Conservation (phyloP, 2,797 vertebrate species). For the Lemur catta region DNA sequence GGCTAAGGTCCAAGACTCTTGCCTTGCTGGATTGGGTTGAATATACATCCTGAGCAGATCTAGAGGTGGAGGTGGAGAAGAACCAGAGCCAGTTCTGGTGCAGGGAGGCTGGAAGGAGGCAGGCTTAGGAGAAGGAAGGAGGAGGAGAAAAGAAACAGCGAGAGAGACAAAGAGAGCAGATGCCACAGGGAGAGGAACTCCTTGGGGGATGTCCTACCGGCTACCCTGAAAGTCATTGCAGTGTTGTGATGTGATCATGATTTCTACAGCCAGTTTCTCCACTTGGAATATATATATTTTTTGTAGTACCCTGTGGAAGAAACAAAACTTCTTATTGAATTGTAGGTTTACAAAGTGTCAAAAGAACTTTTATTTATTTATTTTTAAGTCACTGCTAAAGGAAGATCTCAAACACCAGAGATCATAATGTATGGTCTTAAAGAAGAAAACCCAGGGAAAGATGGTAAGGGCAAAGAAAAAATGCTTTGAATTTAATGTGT, state of each 20-base stretch:
- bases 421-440: background rate
- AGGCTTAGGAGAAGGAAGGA: background rate
- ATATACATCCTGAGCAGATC: background rate
- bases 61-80: background rate
- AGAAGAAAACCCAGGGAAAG: background rate
- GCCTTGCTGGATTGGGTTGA: background rate
- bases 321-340: background rate
- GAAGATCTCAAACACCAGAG: slow-evolving; percentile 5
- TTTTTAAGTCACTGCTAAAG: background rate
- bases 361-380: background rate
- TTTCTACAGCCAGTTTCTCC: background rate
- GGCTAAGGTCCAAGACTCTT: background rate
- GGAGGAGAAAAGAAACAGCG: background rate
- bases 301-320: background rate
- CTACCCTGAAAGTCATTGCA: background rate
- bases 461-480: background rate
- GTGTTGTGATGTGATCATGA: background rate
- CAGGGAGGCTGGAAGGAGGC: background rate
- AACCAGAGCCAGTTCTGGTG: background rate
- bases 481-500: background rate
- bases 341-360: slow-evolving; percentile 21
- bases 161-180: background rate
- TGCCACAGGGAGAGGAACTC: background rate
- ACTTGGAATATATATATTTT: background rate
- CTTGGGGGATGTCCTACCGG: background rate